Conservation (phyloP, 2,888 invertebrate species). For the Sepioteuthis lessoniana region DNA sequence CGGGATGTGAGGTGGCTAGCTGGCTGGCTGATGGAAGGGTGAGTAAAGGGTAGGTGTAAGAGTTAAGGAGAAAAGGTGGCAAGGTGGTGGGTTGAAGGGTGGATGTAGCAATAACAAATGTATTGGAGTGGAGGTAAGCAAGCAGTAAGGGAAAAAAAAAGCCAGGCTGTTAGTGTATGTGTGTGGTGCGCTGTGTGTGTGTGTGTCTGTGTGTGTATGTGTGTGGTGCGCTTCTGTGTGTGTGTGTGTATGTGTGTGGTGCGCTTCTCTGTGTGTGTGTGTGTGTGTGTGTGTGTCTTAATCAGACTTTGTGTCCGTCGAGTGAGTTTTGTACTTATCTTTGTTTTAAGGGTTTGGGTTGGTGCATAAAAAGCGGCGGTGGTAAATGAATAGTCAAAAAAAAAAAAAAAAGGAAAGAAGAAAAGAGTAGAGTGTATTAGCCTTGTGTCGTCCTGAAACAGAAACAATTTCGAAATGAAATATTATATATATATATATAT, state of each 20-base stretch:
- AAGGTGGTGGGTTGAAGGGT: no score
- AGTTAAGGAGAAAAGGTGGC: not conserved
- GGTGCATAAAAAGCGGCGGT: no score
- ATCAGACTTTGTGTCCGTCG: no score
- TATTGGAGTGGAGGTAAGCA: not conserved
- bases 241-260: not conserved
- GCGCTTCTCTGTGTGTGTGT: not conserved
- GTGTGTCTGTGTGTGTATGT: not conserved
- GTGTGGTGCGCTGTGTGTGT: not conserved
- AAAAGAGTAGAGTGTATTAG: no score
- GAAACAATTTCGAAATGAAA: not conserved
- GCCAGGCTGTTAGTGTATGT: not conserved
- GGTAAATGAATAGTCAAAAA: no score
- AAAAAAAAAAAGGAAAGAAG: no score
- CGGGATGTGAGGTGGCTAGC: not conserved
- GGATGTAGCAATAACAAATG: not conserved
- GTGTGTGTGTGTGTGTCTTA: not conserved
- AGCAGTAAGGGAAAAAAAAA: no score
- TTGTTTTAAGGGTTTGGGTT: no score
- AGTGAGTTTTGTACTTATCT: no score
- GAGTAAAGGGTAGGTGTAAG: conserved; percentile 10
- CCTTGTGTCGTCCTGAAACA: no score
- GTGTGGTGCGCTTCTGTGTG: no score
- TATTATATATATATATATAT: no score
- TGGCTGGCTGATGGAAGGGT: not conserved